These are phyloP conservation scores for Darevskia mixta DNA, from an alignment of 2,797 vertebrate species.

Conservation along the genomic window DNA sequence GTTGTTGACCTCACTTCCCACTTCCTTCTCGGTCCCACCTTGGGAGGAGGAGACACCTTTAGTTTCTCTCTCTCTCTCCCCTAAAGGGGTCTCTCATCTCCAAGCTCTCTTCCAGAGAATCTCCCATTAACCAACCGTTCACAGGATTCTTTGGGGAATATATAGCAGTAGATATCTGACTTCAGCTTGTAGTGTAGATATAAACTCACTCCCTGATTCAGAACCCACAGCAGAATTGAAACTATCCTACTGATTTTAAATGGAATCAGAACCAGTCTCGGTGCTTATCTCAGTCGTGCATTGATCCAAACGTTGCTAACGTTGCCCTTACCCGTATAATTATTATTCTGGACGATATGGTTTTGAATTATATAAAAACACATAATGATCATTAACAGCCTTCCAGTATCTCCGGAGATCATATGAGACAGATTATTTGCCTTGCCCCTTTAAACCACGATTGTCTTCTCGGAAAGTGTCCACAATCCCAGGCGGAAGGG, in stretches of 20 bases:
- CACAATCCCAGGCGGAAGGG: no score
- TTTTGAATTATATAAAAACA: not conserved
- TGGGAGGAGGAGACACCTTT: no score
- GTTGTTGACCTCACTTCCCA: no score
- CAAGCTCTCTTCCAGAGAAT: not conserved
- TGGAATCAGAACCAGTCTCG: not conserved
- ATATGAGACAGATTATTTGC: not conserved
- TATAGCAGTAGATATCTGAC: no score
- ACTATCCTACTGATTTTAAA: not conserved
- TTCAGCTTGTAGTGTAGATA: no score
- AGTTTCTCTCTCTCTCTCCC: no score
- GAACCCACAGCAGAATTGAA: not conserved
- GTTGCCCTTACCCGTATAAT: not conserved
- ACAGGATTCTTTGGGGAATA: not conserved
- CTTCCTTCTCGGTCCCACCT: no score
- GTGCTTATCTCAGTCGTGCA: not conserved
- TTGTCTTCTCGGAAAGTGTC: not conserved
- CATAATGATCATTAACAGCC: not conserved
- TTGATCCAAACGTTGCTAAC: not conserved
- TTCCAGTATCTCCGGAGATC: not conserved
- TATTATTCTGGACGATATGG: not conserved
- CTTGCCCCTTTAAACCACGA: not conserved
- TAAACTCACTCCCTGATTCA: no score
- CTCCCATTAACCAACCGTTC: not conserved
- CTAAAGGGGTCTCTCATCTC: no score